Base-by-base conservation (phyloP, 1,140 invertebrate species). In the Thereuonema tuberculata region DNA sequence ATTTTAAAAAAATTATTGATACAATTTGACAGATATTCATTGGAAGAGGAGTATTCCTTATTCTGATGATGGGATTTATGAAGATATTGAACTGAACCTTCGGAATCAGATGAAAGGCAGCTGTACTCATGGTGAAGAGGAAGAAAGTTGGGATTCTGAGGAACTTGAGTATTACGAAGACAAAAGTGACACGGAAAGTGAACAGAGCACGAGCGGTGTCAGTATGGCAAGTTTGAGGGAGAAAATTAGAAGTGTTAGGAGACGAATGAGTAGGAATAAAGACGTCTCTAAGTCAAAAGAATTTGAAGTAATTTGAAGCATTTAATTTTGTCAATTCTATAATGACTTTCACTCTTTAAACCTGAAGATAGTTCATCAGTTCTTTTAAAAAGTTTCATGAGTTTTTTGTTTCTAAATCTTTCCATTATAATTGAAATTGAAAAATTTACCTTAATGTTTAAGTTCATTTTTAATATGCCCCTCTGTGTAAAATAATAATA, bases 41-140 rank as follows among this genome's bases (percentile, higher is more conserved):
- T n/a, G n/a, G n/a, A n/a, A n/a, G n/a, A n/a, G n/a, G n/a, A n/a
- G n/a, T n/a, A n/a, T n/a, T n/a, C n/a, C 12, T 58, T 29, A 26
- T 47, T 26, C 37, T 25, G 57, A 60, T 12, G 59, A 60, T 37
- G 50, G 29, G 2, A 60, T 60, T 25, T 60, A 60, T 47, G 59
- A 60, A 55, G 59, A 60, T 28, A 53, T 60, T 23, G 59, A 60
- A 12, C 24, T 26, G 53, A 25, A 29, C 53, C 27, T 55, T 12
- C 21, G 48, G 9, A 21, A 50, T 50, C 5, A 17, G n/a, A 12
- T n/a, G 9, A 9, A 12, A 9, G n/a, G 37, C 9, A 43, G 37
- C 9, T 12, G 37, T n/a, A n/a, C 9, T 25, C 9, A 29, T 56
- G 23, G 23, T 56, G 25, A 5, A 12, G 26, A 56, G 54, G n/a